phyloP scores from a whole-genome alignment of 2,113 vertebrate species.

The Myiozetetes cayanensis region DNA sequence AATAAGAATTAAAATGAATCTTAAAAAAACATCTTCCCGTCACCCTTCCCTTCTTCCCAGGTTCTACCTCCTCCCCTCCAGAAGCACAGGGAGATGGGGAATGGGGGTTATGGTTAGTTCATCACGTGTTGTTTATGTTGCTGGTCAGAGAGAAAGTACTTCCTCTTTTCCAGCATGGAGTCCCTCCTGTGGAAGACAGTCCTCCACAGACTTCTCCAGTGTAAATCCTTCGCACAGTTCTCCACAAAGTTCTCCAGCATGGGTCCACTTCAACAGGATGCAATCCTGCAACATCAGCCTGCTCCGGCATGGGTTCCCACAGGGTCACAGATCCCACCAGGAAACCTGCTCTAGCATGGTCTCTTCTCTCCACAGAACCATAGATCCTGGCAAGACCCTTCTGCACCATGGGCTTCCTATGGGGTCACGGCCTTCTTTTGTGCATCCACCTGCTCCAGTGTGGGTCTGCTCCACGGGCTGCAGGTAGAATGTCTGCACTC shows the following conservation, averaged over 20 bases:
- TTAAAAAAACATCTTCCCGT: neutral
- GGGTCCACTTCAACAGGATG: neutral
- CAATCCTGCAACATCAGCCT: neutral
- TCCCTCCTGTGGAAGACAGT: neutral
- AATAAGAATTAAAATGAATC: neutral
- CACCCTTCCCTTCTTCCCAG: neutral
- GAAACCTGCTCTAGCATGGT: neutral
- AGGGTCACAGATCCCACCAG: neutral
- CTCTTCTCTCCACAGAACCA: neutral
- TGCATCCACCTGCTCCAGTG: neutral
- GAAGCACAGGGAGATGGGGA: neutral
- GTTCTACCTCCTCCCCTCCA: neutral
- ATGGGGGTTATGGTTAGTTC: neutral
- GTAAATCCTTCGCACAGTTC: neutral
- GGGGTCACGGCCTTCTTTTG: neutral
- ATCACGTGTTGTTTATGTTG: neutral
- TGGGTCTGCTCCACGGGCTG: neutral
- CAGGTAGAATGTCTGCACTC: neutral
- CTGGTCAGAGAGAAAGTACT: neutral
- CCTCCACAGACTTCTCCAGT: neutral
- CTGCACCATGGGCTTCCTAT: neutral
- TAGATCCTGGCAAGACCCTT: neutral
- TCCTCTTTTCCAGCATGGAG: neutral
- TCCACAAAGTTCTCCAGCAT: neutral
- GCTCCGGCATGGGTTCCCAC: neutral